Evolutionary conservation across 2,797 vertebrate species (phyloP), one percentile per base, ranked within the genome.

Genomic region (Gallinago stenura): DNA sequence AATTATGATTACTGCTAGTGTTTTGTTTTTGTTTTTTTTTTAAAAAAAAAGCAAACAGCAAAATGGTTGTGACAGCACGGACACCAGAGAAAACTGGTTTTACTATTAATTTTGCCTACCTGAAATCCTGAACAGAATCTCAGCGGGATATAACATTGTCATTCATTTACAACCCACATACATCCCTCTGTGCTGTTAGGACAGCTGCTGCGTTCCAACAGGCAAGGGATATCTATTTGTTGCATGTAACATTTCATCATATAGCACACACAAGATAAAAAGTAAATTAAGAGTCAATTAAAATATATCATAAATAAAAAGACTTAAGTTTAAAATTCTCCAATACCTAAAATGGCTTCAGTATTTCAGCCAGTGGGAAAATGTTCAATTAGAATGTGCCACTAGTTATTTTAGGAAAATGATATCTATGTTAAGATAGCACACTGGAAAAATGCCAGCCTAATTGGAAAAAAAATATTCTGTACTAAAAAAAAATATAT

Each of bases 141-240:
- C 61, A 79, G 24, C 10, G 2, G 33, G 73, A 79, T 45, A 21
- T 25, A 35, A 14, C 25, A 83, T 17, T 65, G 26, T 77, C 78
- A 89, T 31, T 90, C 66, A 86, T 66, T 82, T 87, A 60, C 78
- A 90, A 87, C 19, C 45, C 41, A 41, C 18, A 89, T 28, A 31
- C 10, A 2, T 75, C 73, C n/a, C 31, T 66, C 41, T 4, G 0
- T 60, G 39, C 56, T 26, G 33, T 58, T 54, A 68, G 5, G 9
- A 71, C 78, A 95, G 77, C 81, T 91, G 86, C 77, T 70, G 37
- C 77, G 87, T 78, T 94, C 82, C 76, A 81, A 57, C 31, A 66
- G 18, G 58, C 62, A 90, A 95, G 33, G 3, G 46, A 92, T 46
- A 19, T 7, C 18, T 84, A 41, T 50, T 66, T 57, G 50, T 85